Evolutionary conservation across 2,797 vertebrate genomes (phyloP).

Genomic region (Gadopsis bispinosus): DNA sequence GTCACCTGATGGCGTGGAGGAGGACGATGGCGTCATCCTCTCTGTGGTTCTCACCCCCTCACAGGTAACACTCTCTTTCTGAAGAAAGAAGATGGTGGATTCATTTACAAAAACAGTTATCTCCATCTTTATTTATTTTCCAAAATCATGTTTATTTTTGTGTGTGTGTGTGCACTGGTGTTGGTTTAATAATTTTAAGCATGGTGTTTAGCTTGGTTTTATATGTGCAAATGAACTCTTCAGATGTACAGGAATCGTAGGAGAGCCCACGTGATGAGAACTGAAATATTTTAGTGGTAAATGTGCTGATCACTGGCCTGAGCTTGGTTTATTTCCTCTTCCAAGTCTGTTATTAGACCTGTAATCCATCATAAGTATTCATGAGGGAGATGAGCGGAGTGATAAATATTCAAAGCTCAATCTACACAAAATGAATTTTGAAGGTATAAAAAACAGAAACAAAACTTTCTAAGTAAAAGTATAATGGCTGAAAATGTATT

Average conservation of each 20-base stretch:
- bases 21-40: conserved; percentile 92
- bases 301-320: neutral
- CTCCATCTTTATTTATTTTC: neutral
- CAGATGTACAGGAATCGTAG: neutral
- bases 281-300: neutral
- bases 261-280: neutral
- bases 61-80: conserved; percentile 80
- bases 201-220: neutral
- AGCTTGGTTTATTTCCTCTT: neutral
- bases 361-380: conserved; percentile 33
- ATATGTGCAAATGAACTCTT: neutral
- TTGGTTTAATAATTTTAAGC: neutral
- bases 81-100: neutral
- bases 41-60: conserved; percentile 91
- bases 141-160: neutral
- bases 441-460: neutral
- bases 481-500: neutral
- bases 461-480: neutral
- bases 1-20: conserved; percentile 84
- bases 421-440: conserved; percentile 4
- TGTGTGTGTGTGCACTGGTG: neutral
- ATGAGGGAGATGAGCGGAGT: neutral
- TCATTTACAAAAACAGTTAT: neutral
- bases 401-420: conserved; percentile 30
- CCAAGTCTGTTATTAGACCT: conserved; percentile 7